Conservation (phyloP, 2,113 vertebrate genomes). For the Apus apus region DNA sequence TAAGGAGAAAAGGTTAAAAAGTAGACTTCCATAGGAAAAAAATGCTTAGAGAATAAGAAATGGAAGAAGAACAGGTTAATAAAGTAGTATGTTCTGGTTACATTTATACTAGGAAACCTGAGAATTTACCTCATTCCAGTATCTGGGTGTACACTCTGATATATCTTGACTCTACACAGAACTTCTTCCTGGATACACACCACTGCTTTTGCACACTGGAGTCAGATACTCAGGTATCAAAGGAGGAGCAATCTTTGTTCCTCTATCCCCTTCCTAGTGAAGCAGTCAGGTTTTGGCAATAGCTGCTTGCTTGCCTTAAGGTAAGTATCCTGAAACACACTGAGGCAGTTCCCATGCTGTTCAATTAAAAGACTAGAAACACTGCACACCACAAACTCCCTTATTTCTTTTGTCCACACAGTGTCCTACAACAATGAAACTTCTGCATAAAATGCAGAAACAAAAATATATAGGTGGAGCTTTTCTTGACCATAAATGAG, state of each 20-base stretch:
- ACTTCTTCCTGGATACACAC: neutral
- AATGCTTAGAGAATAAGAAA: neutral
- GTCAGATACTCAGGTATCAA: neutral
- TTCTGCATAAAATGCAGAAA: neutral
- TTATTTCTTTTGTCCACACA: neutral
- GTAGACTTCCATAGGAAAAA: neutral
- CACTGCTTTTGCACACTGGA: neutral
- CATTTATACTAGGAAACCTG: neutral
- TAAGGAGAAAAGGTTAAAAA: neutral
- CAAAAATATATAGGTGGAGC: neutral
- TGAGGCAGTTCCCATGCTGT: neutral
- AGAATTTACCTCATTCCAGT: neutral
- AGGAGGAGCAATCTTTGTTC: neutral
- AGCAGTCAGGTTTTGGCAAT: neutral
- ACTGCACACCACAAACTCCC: no score
- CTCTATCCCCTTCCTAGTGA: rapidly evolving
- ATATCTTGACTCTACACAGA: neutral
- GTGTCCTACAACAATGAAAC: neutral
- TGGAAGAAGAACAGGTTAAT: neutral
- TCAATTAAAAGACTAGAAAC: neutral
- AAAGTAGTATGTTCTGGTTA: neutral
- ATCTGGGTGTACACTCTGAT: neutral
- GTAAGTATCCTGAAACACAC: neutral
- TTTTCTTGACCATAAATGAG: neutral
- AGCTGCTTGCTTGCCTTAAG: neutral